These are phyloP conservation scores for Malurus cyaneus DNA, from an alignment of 2,113 vertebrate species.

Conservation along the genomic window DNA sequence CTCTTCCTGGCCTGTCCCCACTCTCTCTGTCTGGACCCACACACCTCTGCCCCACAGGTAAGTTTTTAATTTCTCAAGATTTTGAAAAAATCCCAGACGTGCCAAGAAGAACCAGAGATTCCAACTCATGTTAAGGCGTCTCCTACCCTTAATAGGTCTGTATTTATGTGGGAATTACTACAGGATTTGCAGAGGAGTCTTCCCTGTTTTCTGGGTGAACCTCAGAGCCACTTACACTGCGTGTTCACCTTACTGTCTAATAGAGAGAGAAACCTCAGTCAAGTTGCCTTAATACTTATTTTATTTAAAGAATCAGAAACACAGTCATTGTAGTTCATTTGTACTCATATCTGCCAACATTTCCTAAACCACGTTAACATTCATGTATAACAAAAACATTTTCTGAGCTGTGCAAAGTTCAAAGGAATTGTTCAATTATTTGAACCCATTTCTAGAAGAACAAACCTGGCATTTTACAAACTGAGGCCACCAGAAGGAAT, in stretches of 20 bases:
- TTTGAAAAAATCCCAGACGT: neutral
- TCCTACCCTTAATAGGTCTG: neutral
- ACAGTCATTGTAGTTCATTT: conserved; percentile 73
- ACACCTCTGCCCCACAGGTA: neutral
- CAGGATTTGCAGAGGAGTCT: neutral
- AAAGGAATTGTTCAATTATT: conserved; percentile 61
- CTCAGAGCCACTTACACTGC: neutral
- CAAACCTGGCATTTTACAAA: conserved; percentile 44
- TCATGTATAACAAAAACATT: conserved; percentile 73
- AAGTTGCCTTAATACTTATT: conserved; percentile 66
- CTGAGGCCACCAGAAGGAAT: conserved; percentile 36
- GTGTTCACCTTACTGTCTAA: neutral
- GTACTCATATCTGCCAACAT: conserved; percentile 68
- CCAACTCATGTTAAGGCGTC: neutral
- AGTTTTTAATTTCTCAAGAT: neutral
- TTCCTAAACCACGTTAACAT: conserved; percentile 74
- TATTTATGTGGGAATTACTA: neutral
- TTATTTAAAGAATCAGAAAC: conserved; percentile 82
- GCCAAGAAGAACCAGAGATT: neutral
- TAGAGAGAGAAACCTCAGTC: neutral
- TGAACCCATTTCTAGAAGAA: conserved; percentile 57
- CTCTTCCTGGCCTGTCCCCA: neutral
- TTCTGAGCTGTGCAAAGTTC: conserved; percentile 78
- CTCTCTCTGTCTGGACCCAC: neutral
- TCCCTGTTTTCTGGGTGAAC: neutral